Evolutionary conservation across 2,888 invertebrate genomes (phyloP), one percentile per base, ranked within the genome.

Genomic region (Drosophila imparisetae): DNA sequence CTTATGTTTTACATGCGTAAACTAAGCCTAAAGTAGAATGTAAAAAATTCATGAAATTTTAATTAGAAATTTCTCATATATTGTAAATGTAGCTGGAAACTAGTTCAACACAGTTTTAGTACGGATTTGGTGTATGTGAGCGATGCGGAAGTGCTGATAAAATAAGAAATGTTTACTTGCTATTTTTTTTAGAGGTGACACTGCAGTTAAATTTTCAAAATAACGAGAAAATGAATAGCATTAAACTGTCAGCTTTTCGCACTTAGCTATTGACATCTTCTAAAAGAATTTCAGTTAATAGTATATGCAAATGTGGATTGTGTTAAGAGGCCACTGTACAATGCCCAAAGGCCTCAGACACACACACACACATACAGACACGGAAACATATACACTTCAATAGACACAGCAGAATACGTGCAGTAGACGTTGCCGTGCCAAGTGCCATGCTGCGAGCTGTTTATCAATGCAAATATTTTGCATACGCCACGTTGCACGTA

Each of bases 391-490:
- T 50, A 60, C 63, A 72, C 67, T 49, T 64, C 64, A 79, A 62
- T 76, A 77, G 74, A 59, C 49, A 40, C 38, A 38, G 38, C 38
- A 27, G 21, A 55, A 36, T 24, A 36, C 36, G 27, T 54, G 30
- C 3, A 8, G 38, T 29, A 29, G 55, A 29, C 8, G 38, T 29
- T 54, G 74, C 75, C 62, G 64, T 64, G 68, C 66, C 55, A 77
- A 66, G 64, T 61, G 70, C 67, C 49, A 30, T 18, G 83, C 83
- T 81, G 81, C 66, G 57, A 77, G 85, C 86, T 85, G 85, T 85
- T 85, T 85, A 85, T 86, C 85, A 85, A 85, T 85, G 85, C 86
- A 86, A 85, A 85, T 85, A 86, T 86, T 86, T 87, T 81, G 83
- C 83, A 87, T 87, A 83, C 85, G 85, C 87, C 85, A 83, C 85